Evolutionary conservation across 2,888 invertebrate species (phyloP).

Genomic region (Camponotus fellah): DNA sequence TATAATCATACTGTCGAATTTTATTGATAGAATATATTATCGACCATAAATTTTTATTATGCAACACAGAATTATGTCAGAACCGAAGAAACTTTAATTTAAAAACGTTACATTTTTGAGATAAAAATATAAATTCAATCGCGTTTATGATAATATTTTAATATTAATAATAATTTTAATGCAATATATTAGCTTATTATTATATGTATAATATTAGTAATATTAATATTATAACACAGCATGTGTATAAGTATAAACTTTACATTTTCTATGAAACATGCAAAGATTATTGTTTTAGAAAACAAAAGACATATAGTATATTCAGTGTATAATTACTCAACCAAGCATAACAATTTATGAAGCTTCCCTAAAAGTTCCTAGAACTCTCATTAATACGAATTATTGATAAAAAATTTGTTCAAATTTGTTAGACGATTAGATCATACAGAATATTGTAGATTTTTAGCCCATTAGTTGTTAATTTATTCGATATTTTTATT

Average conservation of each 20-base stretch:
- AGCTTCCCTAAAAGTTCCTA: not conserved
- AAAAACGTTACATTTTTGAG: not conserved
- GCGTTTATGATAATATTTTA: not conserved
- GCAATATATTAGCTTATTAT: not conserved
- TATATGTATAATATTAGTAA: not conserved
- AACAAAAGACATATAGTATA: not conserved
- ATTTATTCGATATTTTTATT: not conserved
- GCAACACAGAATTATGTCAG: not conserved
- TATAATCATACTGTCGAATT: not conserved
- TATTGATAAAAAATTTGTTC: not conserved
- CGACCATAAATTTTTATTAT: not conserved
- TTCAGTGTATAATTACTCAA: not conserved
- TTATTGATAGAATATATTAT: not conserved
- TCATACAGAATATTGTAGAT: not conserved
- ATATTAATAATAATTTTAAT: conserved; percentile 4
- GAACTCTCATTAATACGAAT: not conserved
- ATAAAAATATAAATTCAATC: not conserved
- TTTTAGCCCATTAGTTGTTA: not conserved
- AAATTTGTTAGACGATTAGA: not conserved
- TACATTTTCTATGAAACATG: not conserved
- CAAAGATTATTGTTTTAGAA: not conserved
- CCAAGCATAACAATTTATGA: not conserved
- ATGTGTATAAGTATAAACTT: not conserved
- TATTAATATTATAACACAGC: not conserved
- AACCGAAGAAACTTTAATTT: not conserved